phyloP scores from a whole-genome alignment of 2,888 invertebrate species.

The Parnassius glacialis region DNA sequence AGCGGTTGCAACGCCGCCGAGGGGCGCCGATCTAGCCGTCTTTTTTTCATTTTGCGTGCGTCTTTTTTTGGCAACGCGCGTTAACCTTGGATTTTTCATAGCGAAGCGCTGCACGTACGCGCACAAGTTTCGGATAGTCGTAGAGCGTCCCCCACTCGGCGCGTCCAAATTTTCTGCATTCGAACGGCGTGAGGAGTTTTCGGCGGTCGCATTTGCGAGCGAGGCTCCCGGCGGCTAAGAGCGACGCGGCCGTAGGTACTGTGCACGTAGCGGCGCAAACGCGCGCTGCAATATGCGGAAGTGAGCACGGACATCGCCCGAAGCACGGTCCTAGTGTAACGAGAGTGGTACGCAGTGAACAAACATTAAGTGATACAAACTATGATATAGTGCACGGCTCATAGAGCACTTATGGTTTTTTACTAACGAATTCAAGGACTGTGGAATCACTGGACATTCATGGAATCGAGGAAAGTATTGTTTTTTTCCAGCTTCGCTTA shows the following conservation, averaged over 20 bases:
- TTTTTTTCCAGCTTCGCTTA: slow-evolving; percentile 28
- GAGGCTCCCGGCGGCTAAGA: slow-evolving; percentile 58
- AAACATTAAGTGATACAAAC: slow-evolving; percentile 71
- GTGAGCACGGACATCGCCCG: slow-evolving; percentile 61
- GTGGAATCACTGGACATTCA: slow-evolving; percentile 59
- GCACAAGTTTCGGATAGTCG: slow-evolving; percentile 77
- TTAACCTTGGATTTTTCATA: slow-evolving; percentile 81
- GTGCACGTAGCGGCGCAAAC: slow-evolving; percentile 48
- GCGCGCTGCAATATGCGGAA: slow-evolving; percentile 77
- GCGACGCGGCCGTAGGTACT: slow-evolving; percentile 59
- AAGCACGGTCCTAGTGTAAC: slow-evolving; percentile 57
- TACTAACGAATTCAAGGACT: slow-evolving; percentile 66
- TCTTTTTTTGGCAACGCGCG: slow-evolving; percentile 81
- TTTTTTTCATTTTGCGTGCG: slow-evolving; percentile 78
- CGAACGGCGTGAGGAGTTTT: slow-evolving; percentile 74
- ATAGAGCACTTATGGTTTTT: slow-evolving; percentile 66
- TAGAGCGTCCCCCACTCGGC: slow-evolving; percentile 78
- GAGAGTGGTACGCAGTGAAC: slow-evolving; percentile 66
- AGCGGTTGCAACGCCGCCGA: slow-evolving; percentile 66
- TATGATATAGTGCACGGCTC: slow-evolving; percentile 73
- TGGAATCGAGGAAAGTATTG: slow-evolving; percentile 80
- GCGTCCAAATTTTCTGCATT: slow-evolving; percentile 80
- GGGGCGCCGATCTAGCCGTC: slow-evolving; percentile 74
- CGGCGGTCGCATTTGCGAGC: slow-evolving; percentile 77
- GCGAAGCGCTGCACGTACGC: slow-evolving; percentile 78